phyloP scores from a whole-genome alignment of 2,888 invertebrate species.

The Cerastoderma edule region DNA sequence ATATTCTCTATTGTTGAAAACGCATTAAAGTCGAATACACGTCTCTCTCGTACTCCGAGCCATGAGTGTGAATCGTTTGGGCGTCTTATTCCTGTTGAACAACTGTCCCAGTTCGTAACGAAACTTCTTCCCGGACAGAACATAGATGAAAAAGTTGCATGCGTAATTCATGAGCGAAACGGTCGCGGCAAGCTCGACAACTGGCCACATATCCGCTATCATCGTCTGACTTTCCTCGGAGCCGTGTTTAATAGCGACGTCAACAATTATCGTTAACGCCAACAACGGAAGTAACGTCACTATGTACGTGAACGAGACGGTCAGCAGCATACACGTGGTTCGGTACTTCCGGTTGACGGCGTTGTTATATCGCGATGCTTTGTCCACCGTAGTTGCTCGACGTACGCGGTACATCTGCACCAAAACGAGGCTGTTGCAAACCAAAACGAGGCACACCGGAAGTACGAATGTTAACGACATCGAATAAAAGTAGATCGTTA shows the following conservation, averaged over 20 bases:
- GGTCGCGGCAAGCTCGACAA: slow-evolving; percentile 64
- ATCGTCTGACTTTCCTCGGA: slow-evolving; percentile 34
- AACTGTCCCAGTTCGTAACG: slow-evolving; percentile 68
- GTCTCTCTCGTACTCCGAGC: slow-evolving; percentile 47
- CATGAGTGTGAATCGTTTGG: slow-evolving; percentile 33
- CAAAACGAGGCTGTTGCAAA: slow-evolving; percentile 78
- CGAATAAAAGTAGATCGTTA: slow-evolving; percentile 71
- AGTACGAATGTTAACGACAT: slow-evolving; percentile 75
- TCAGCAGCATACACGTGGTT: slow-evolving; percentile 72
- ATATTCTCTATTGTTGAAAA: too few species aligned
- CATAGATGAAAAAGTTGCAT: slow-evolving; percentile 78
- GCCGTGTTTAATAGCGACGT: slow-evolving; percentile 58
- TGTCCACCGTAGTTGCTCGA: slow-evolving; percentile 46
- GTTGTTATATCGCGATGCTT: slow-evolving; percentile 25
- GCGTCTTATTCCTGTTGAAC: slow-evolving; percentile 41
- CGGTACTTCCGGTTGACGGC: slow-evolving; percentile 38
- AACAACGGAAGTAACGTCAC: slow-evolving; percentile 73
- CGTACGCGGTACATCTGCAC: slow-evolving; percentile 68
- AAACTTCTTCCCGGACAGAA: slow-evolving; percentile 76
- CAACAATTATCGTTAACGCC: slow-evolving; percentile 67
- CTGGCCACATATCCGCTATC: slow-evolving; percentile 56
- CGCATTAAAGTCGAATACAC: slow-evolving; percentile 27
- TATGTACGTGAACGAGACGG: slow-evolving; percentile 76
- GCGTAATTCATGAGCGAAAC: slow-evolving; percentile 75
- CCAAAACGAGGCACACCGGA: slow-evolving; percentile 73